Conservation (phyloP, 1,140 invertebrate species). For the Drosophila nasuta region DNA sequence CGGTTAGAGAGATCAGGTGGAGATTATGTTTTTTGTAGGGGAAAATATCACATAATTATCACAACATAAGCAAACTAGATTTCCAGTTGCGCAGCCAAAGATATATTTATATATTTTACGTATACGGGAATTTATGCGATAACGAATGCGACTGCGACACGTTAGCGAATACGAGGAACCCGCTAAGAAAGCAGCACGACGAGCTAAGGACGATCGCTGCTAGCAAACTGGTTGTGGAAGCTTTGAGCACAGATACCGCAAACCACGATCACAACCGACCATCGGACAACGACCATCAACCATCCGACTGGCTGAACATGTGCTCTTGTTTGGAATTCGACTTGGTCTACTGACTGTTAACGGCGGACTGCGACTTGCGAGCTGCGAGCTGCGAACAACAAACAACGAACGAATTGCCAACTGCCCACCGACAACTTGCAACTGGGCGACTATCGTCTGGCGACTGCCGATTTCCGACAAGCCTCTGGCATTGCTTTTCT, state of each 20-base stretch:
- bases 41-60: slow-evolving; percentile 35
- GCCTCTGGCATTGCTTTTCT: slow-evolving; percentile 18
- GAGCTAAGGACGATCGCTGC: slow-evolving; percentile 71
- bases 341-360: slow-evolving; percentile 6
- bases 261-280: slow-evolving; percentile 21
- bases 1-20: neutral
- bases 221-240: slow-evolving; percentile 72
- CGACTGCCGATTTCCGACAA: slow-evolving; percentile 24
- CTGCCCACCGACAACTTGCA: neutral
- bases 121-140: neutral
- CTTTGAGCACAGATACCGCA: slow-evolving; percentile 38
- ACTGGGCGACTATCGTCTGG: slow-evolving; percentile 9
- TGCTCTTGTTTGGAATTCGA: slow-evolving; percentile 47
- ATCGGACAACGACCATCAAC: no score
- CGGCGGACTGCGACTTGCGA: neutral
- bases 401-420: no score
- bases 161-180: slow-evolving; percentile 6
- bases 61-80: slow-evolving; percentile 5
- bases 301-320: slow-evolving; percentile 31
- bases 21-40: neutral
- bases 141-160: slow-evolving; percentile 7
- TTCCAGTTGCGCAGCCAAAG: no score
- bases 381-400: neutral
- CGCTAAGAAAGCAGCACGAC: slow-evolving; percentile 16
- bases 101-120: neutral